A percentile compares a stretch with the other conserved stretches of the same genome.
These are phyloP conservation scores for Gerosis bhagava DNA, from an alignment of 2,888 invertebrate species.

Conservation along the genomic window DNA sequence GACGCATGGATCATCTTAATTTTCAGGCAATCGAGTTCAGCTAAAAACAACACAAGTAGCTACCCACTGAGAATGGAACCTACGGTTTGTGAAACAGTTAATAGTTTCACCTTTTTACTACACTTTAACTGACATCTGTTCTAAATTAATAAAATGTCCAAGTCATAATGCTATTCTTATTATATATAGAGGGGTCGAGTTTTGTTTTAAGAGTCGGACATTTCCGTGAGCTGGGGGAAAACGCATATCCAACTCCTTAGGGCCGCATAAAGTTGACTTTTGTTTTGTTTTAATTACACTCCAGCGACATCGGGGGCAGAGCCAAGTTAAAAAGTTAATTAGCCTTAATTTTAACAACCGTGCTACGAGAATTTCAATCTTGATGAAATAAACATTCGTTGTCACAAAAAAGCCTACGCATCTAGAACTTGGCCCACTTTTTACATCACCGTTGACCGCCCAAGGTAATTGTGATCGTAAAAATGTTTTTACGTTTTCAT, in stretches of 20 bases:
- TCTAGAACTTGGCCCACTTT: slow-evolving; percentile 10
- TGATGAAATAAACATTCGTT: slow-evolving; percentile 43
- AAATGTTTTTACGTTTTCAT: slow-evolving; percentile 14
- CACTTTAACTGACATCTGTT: too few relatives aligned
- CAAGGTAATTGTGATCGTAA: slow-evolving; percentile 10
- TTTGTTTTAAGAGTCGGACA: slow-evolving; percentile 10
- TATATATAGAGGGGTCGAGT: too few relatives aligned
- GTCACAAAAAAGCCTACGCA: slow-evolving; percentile 22
- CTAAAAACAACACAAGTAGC: too few relatives aligned
- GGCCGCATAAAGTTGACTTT: slow-evolving; percentile 65
- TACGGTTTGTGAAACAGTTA: too few relatives aligned
- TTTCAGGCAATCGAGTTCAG: too few relatives aligned
- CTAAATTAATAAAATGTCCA: too few relatives aligned
- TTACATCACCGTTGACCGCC: slow-evolving; percentile 1
- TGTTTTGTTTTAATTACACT: slow-evolving; percentile 73
- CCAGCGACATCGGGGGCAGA: slow-evolving; percentile 47
- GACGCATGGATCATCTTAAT: too few relatives aligned
- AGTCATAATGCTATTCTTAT: too few relatives aligned
- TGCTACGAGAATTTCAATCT: slow-evolving; percentile 46
- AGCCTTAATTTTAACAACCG: slow-evolving; percentile 69
- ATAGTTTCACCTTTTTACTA: too few relatives aligned
- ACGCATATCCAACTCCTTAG: slow-evolving; percentile 54
- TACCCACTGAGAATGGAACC: too few relatives aligned
- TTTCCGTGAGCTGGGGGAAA: slow-evolving; percentile 39
- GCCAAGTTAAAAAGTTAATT: slow-evolving; percentile 71